These are phyloP conservation scores for Danionella cerebrum DNA, from an alignment of 2,113 vertebrate genomes.

Conservation along the genomic window DNA sequence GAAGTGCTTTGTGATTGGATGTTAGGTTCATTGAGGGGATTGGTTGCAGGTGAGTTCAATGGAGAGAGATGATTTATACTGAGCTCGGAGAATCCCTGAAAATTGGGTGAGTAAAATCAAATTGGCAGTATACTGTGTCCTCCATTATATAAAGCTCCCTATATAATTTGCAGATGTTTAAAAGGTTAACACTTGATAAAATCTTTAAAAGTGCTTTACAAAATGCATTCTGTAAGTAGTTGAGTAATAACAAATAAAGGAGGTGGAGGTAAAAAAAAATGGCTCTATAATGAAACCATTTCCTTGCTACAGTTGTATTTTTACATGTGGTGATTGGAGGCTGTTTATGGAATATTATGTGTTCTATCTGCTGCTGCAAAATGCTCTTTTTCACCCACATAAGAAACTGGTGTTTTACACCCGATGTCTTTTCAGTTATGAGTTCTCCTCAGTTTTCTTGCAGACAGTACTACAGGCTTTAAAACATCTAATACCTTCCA, in stretches of 20 bases:
- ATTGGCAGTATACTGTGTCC: too few species aligned
- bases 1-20: too few species aligned
- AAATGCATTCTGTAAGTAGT: too few species aligned
- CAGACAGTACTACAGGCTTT: not conserved
- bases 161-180: too few species aligned
- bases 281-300: conserved; percentile 1
- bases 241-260: conserved; percentile 2
- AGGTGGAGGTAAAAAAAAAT: not conserved
- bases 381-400: conserved; percentile 19
- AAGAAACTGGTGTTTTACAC: conserved; percentile 31
- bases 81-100: too few species aligned
- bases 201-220: too few species aligned
- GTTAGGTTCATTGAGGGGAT: too few species aligned
- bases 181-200: too few species aligned
- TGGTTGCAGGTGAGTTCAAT: too few species aligned
- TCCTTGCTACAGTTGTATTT: not conserved
- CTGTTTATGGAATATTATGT: conserved; percentile 28
- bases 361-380: conserved; percentile 6
- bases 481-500: not conserved
- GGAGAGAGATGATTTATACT: too few species aligned
- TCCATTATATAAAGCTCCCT: too few species aligned
- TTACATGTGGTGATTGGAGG: not conserved
- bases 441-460: conserved; percentile 20
- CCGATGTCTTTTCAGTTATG: not conserved
- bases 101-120: too few species aligned